phyloP scores from a whole-genome alignment of 2,113 vertebrate species.

The Symphodus melops region DNA sequence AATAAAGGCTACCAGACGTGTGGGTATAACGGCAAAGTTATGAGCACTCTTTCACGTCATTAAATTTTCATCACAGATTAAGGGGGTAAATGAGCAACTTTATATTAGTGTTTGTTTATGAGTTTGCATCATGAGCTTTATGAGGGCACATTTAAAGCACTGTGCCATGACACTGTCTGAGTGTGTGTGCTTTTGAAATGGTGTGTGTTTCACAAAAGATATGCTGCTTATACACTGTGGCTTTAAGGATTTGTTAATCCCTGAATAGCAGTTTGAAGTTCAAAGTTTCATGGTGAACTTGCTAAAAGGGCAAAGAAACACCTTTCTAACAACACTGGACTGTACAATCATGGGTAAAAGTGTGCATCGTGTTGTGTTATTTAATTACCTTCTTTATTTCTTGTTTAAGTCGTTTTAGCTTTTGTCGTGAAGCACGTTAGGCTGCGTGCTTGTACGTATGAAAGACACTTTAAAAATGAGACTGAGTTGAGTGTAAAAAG shows the following conservation, averaged over 20 bases:
- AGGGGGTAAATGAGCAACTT: constrained; percentile 28
- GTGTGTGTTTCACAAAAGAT: not conserved
- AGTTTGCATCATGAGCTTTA: constrained; percentile 34
- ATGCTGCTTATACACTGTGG: not conserved
- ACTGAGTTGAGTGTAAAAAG: too few species aligned
- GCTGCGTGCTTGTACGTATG: too few species aligned
- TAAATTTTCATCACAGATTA: constrained; percentile 13
- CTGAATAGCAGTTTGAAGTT: too few species aligned
- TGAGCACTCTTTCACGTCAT: constrained; percentile 24
- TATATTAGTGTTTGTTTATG: constrained; percentile 38
- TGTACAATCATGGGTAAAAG: too few species aligned
- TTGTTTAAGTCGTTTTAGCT: too few species aligned
- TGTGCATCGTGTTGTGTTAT: too few species aligned
- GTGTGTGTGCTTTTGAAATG: not conserved
- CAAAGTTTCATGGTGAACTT: too few species aligned
- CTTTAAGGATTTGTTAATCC: not conserved
- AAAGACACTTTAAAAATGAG: too few species aligned
- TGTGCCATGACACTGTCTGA: not conserved
- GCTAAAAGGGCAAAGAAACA: too few species aligned
- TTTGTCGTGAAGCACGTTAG: too few species aligned
- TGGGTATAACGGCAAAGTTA: constrained; percentile 6
- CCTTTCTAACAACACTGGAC: too few species aligned
- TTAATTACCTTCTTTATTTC: too few species aligned
- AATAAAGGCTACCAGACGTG: not conserved
- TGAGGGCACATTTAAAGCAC: constrained; percentile 7